Percentiles rank a stretch among this genome's conserved stretches.
These are phyloP conservation scores for Odontomyia ornata DNA, from an alignment of 2,888 invertebrate genomes.

Conservation along the genomic window DNA sequence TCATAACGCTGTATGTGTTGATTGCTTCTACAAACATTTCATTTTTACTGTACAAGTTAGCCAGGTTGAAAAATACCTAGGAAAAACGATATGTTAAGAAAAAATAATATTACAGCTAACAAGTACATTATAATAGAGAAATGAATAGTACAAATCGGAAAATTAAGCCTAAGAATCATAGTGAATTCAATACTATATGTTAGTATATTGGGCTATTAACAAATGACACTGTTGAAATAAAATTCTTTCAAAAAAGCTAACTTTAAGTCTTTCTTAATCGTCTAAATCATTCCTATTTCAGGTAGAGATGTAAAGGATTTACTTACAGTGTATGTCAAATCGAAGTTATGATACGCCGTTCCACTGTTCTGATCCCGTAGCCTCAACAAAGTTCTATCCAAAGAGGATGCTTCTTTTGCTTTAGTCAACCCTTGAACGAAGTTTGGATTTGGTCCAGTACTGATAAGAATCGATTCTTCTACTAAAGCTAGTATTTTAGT, in stretches of 20 bases:
- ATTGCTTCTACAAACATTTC: constrained; percentile 96
- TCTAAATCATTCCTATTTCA: no score
- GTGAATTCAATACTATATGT: no score
- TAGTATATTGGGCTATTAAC: no score
- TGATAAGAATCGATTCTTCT: constrained; percentile 85
- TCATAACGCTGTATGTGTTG: constrained; percentile 94
- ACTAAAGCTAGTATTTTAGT: constrained; percentile 86
- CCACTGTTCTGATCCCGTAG: constrained; percentile 91
- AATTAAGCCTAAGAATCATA: no score
- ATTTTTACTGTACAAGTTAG: constrained; percentile 92
- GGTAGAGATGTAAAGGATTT: no score
- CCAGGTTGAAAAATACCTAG: constrained; percentile 95
- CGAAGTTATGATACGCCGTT: constrained; percentile 91
- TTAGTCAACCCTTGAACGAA: constrained; percentile 74
- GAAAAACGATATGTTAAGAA: no score
- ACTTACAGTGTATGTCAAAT: constrained; percentile 91
- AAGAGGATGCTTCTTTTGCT: constrained; percentile 95
- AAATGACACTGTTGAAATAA: no score
- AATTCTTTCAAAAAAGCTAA: no score
- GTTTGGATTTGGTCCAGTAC: constrained; percentile 56
- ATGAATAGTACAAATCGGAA: no score
- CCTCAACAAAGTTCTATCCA: constrained; percentile 88
- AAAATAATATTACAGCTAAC: neutral
- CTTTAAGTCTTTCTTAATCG: no score
- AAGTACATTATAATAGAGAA: no score